Base-by-base conservation (phyloP, 2,797 vertebrate genomes). In the Paedocypris micromegethes region DNA sequence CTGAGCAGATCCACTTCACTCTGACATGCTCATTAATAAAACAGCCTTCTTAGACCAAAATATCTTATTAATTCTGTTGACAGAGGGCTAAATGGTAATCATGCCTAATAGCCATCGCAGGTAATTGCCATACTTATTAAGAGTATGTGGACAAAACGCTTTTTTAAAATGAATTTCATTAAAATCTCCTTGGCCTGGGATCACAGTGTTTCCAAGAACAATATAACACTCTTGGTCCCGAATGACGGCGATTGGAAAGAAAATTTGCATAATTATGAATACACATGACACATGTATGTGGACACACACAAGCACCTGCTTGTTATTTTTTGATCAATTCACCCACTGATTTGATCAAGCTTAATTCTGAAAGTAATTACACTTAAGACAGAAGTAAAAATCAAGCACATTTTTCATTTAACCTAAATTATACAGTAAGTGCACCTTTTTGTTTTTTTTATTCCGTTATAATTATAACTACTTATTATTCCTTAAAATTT, bases 101-200 rank as follows among this genome's bases (percentile, higher is more conserved):
- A 49, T 58, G 64, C 73, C 78, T 76, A 72, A 77, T 53, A 72
- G 74, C 68, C 68, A 58, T 78, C 73, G 77, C 58, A 73, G 78
- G 71, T 75, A 80, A 84, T 71, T 69, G 64, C 66, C 58, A 75
- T 80, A 83, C 72, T 83, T 79, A 82, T 75, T 83, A 79, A 74
- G n/a, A 23, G 61, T 58, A 78, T 66, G 79, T 68, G 77, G 76
- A 80, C 81, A 76, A 81, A 77, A 58, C 42, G 66, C 41, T 57
- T 60, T 67, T 69, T 78, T 67, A 58, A 79, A 81, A 3, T 69
- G 67, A 67, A 75, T 77, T 57, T 5, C 52, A 81, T 83, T 81
- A 81, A 72, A 70, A 76, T 81, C 66, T 65, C 63, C 56, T 66
- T 72, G 63, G 9, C 59, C 75, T 71, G 61, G 52, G 66, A 48